Base-by-base conservation (phyloP, 1,140 invertebrate genomes). In the Caerostris extrusa region DNA sequence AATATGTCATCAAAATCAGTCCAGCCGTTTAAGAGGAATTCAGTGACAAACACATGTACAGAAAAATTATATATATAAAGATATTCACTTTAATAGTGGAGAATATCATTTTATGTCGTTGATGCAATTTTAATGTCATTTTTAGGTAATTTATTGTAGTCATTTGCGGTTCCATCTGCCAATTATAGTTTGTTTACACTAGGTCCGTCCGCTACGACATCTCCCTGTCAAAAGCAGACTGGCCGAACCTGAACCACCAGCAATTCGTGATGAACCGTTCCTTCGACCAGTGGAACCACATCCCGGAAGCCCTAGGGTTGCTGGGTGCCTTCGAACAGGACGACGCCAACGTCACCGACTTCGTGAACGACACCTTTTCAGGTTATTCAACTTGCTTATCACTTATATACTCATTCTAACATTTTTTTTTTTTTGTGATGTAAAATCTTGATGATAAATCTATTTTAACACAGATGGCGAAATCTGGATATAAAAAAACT, bases 181-280 rank as follows among this genome's bases (percentile, higher is more conserved):
- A 34, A 34, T 34, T 34, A 34, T 34, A 34, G 34, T 34, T 34
- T 34, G 53, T 34, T n/a, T 64, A 19, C 56, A 3, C 71, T 34
- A 95, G 94, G 8, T 94, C 94, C 10, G 83, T 95, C 34, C 86
- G 94, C 0, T 95, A 95, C 56, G 94, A 95, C 12, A 81, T 94
- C 12, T 90, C 94, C 3, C 61, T 94, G 7, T 95, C 94, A 6
- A 94, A 95, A 61, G 93, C 94, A n/a, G 91, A 94, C 14, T 95
- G 94, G 94, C 94, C 94, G 2, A 95, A 94, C 34, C 53, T 95
- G 19, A 58, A 87, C 5, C 94, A 95, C 7, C 94, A 95, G 55
- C 67, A 93, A 7, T 91, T 71, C 5, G 92, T 94, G 10, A 60
- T 94, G 50, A 95, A 94, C 12, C 55, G 93, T 17, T 94, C 85